Conservation (phyloP, 2,888 invertebrate species). For the Cremastinae sp. region DNA sequence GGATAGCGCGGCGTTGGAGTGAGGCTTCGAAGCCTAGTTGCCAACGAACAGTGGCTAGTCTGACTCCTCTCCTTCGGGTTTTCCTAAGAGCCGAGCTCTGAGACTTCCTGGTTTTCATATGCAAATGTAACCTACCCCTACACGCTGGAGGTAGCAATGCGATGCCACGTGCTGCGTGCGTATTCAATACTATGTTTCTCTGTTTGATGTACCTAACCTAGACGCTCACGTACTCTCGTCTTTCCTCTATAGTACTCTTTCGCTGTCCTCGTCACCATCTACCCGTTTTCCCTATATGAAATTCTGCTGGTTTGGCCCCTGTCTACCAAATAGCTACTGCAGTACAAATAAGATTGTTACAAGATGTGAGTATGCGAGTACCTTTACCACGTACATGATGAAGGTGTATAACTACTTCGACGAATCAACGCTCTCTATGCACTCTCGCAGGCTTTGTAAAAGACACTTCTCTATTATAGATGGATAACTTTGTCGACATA, state of each 20-base stretch:
- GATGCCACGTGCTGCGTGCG: slow-evolving; percentile 67
- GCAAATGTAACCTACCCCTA: slow-evolving; percentile 72
- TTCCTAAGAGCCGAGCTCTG: slow-evolving; percentile 74
- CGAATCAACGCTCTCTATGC: slow-evolving; percentile 47
- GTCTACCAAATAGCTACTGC: slow-evolving; percentile 20
- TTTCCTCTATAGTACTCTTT: slow-evolving; percentile 23
- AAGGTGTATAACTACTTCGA: slow-evolving; percentile 38
- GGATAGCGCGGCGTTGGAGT: slow-evolving; percentile 56
- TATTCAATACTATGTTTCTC: slow-evolving; percentile 48
- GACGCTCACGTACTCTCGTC: slow-evolving; percentile 36
- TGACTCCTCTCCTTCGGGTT: slow-evolving; percentile 70
- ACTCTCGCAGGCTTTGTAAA: slow-evolving; percentile 15
- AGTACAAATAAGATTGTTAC: slow-evolving; percentile 45
- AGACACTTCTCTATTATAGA: slow-evolving; percentile 11
- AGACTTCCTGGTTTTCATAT: slow-evolving; percentile 79
- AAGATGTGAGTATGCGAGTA: slow-evolving; percentile 15
- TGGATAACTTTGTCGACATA: slow-evolving; percentile 53
- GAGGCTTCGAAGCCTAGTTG: slow-evolving; percentile 62
- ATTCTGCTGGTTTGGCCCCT: slow-evolving; percentile 40
- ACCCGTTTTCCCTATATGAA: slow-evolving; percentile 41
- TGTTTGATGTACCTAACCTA: slow-evolving; percentile 31
- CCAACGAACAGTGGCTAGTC: slow-evolving; percentile 68
- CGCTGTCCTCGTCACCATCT: slow-evolving; percentile 6
- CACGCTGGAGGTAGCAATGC: slow-evolving; percentile 59
- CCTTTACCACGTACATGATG: slow-evolving; percentile 23